phyloP scores from a whole-genome alignment of 2,888 invertebrate genomes.

The Dichetophora obliterata region DNA sequence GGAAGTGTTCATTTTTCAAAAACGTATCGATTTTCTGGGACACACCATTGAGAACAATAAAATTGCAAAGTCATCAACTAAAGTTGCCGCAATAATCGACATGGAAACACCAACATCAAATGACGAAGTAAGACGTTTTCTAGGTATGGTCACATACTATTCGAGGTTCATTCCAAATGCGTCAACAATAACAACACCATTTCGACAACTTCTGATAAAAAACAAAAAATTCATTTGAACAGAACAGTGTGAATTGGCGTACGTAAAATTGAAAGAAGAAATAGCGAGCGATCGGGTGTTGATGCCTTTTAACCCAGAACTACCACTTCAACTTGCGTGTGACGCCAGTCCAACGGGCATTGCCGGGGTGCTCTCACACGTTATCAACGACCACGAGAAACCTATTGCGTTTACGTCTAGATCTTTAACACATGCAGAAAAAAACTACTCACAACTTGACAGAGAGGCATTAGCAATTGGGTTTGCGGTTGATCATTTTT shows the following conservation, averaged over 20 bases:
- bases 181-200: constrained; percentile 42
- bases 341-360: too few relatives aligned
- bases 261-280: too few relatives aligned
- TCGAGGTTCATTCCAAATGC: constrained; percentile 44
- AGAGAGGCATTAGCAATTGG: constrained; percentile 42
- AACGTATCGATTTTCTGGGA: constrained; percentile 42
- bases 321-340: too few relatives aligned
- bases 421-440: constrained; percentile 41
- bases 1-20: constrained; percentile 42
- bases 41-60: constrained; percentile 33
- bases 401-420: constrained; percentile 42
- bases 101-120: constrained; percentile 42
- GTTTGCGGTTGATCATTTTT: constrained; percentile 33
- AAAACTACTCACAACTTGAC: too few relatives aligned
- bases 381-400: constrained; percentile 34
- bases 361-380: too few relatives aligned
- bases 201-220: constrained; percentile 41
- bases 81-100: too few relatives aligned
- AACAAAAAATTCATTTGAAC: too few relatives aligned
- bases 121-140: constrained; percentile 43
- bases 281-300: too few relatives aligned
- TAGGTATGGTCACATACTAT: constrained; percentile 46
- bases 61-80: too few relatives aligned
- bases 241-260: too few relatives aligned
- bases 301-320: too few relatives aligned